Conservation (phyloP, 2,113 vertebrate species). For the Gnathonemus echidnorhynchus region DNA sequence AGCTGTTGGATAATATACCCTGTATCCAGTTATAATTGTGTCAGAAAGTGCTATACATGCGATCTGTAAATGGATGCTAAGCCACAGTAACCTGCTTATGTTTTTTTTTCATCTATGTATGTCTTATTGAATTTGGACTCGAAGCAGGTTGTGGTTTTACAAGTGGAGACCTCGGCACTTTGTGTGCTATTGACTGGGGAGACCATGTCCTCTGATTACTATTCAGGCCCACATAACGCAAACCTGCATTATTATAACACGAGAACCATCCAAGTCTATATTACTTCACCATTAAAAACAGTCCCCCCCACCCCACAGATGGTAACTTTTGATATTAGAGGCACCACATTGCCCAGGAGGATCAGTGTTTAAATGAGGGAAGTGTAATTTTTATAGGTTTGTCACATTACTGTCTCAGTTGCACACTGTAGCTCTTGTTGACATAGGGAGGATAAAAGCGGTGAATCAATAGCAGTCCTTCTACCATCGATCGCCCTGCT, state of each 20-base stretch:
- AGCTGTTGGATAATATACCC: background rate
- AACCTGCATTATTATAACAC: background rate
- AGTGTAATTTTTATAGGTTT: conserved; percentile 11
- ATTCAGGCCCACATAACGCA: background rate
- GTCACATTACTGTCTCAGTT: conserved; percentile 38
- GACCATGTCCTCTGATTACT: background rate
- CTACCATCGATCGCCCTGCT: conserved; percentile 50
- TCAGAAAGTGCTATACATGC: background rate
- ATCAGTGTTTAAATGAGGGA: conserved; percentile 18
- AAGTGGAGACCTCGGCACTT: background rate
- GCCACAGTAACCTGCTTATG: background rate
- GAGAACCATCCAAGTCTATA: background rate
- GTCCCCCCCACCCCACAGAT: background rate
- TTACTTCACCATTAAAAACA: conserved; percentile 1
- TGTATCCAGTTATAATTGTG: background rate
- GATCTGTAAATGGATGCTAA: background rate
- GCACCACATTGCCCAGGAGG: background rate
- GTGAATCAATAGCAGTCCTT: conserved; percentile 54
- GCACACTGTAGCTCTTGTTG: conserved; percentile 45
- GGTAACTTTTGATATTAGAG: background rate
- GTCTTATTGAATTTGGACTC: background rate
- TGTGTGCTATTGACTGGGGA: background rate
- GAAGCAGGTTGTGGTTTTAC: background rate
- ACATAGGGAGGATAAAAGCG: conserved; percentile 56
- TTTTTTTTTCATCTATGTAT: background rate